These are phyloP conservation scores for Anthopleura sola DNA, from an alignment of 64 coral and sea anemone genomes.

Conservation along the genomic window DNA sequence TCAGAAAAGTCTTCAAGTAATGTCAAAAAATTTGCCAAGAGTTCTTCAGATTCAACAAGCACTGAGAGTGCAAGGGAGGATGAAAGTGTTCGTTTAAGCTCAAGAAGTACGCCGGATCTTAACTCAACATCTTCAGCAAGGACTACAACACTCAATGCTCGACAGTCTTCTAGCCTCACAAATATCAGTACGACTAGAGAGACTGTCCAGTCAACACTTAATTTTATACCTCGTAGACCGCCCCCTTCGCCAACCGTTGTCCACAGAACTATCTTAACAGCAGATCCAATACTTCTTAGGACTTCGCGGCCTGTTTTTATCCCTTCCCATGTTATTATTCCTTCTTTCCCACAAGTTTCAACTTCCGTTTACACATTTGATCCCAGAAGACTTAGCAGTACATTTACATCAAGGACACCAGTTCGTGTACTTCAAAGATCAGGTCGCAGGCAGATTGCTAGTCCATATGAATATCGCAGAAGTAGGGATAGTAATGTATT, in stretches of 20 bases:
- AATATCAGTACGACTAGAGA: neutral
- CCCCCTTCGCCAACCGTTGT: conserved; percentile 60
- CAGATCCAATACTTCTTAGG: conserved; percentile 39
- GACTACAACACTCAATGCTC: neutral
- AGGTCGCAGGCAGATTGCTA: neutral
- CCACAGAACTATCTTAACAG: conserved; percentile 70
- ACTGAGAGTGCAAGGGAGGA: neutral
- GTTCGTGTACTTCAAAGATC: conserved; percentile 1
- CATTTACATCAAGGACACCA: neutral
- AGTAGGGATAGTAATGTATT: neutral
- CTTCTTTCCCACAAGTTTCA: conserved; percentile 11
- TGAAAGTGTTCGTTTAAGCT: neutral
- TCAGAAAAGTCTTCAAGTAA: neutral
- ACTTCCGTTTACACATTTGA: neutral
- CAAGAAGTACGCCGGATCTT: neutral
- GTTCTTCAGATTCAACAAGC: neutral
- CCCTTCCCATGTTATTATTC: conserved; percentile 18
- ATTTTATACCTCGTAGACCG: conserved; percentile 31
- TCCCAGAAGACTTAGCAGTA: neutral
- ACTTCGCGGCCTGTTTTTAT: conserved; percentile 17
- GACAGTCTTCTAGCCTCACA: neutral
- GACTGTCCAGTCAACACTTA: neutral
- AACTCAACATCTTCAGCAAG: neutral
- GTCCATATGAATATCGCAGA: neutral
- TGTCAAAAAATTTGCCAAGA: neutral